Percentiles rank a stretch among this genome's conserved stretches.
Conservation (phyloP, 2,797 vertebrate species). For the Oreonectes daqikongensis region DNA sequence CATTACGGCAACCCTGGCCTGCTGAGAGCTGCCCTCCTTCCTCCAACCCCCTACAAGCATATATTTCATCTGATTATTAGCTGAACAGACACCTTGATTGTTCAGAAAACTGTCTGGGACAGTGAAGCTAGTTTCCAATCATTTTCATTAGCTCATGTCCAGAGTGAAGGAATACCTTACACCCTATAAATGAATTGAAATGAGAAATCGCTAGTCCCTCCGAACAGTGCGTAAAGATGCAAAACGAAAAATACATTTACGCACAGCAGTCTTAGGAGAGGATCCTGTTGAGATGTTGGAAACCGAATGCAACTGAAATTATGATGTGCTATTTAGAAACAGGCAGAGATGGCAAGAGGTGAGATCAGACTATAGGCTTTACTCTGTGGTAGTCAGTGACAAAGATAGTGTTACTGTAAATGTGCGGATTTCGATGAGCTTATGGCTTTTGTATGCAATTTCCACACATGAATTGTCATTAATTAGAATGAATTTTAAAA, state of each 20-base stretch:
- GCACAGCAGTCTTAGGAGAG: slow-evolving; percentile 22
- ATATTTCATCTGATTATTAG: slow-evolving; percentile 63
- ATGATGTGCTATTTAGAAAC: slow-evolving; percentile 62
- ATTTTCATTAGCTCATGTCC: slow-evolving; percentile 68
- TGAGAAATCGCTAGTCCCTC: slow-evolving; percentile 6
- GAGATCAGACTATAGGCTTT: slow-evolving; percentile 13
- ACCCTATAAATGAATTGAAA: slow-evolving; percentile 40
- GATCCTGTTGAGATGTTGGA: slow-evolving; percentile 53
- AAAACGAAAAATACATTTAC: slow-evolving; percentile 37
- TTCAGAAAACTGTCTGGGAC: slow-evolving; percentile 63
- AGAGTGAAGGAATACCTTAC: slow-evolving; percentile 55
- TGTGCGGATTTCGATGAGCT: background rate
- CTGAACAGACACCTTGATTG: slow-evolving; percentile 35
- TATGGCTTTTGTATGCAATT: background rate
- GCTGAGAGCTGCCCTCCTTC: slow-evolving; percentile 54
- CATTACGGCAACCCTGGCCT: slow-evolving; percentile 31
- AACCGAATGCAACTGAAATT: slow-evolving; percentile 63
- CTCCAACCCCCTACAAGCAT: slow-evolving; percentile 60
- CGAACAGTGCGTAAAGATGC: slow-evolving; percentile 33
- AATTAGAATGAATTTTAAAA: background rate
- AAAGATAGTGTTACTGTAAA: slow-evolving; percentile 26
- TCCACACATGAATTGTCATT: background rate
- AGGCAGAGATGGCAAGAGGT: slow-evolving; percentile 58
- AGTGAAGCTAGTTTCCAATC: slow-evolving; percentile 56
- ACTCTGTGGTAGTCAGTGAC: slow-evolving; percentile 47